These are phyloP conservation scores for Drosophila infuscata DNA, from an alignment of 2,888 invertebrate species.

Conservation along the genomic window DNA sequence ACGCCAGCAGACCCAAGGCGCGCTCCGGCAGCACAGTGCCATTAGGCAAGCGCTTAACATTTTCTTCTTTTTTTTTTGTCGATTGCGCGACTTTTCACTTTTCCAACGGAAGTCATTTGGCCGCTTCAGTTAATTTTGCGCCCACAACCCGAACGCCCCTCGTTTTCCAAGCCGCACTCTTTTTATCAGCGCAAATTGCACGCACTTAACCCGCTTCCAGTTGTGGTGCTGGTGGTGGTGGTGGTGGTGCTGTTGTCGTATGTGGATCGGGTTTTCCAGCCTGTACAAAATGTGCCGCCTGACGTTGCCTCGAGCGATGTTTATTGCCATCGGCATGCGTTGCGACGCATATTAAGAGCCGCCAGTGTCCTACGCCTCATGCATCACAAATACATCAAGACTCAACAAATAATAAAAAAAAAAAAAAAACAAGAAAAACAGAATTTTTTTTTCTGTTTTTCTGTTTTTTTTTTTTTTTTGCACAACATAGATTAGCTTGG, in stretches of 20 bases:
- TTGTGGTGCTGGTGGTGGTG: slow-evolving; percentile 25
- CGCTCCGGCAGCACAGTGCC: slow-evolving; percentile 24
- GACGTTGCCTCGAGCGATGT: slow-evolving; percentile 42
- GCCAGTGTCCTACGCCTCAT: slow-evolving; percentile 63
- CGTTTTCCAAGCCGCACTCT: slow-evolving; percentile 29
- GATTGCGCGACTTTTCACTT: slow-evolving; percentile 68
- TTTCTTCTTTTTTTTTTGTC: slow-evolving; percentile 22
- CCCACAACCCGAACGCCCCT: slow-evolving; percentile 6
- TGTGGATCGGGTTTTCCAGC: slow-evolving; percentile 67
- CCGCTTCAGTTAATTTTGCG: slow-evolving; percentile 55
- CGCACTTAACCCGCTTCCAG: slow-evolving; percentile 81
- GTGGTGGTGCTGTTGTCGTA: slow-evolving; percentile 29
- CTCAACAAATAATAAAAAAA: neutral
- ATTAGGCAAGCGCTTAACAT: slow-evolving; percentile 63
- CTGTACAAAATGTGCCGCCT: slow-evolving; percentile 32
- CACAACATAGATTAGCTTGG: slow-evolving; percentile 63
- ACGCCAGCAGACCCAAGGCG: slow-evolving; percentile 19
- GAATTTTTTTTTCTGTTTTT: slow-evolving; percentile 2
- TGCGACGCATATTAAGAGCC: slow-evolving; percentile 63
- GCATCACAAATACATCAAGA: slow-evolving; percentile 53
- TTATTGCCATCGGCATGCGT: slow-evolving; percentile 56
- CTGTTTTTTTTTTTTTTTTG: slow-evolving; percentile 4
- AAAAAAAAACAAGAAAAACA: slow-evolving; percentile 8
- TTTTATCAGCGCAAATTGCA: slow-evolving; percentile 80
- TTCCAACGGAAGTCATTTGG: slow-evolving; percentile 74